These are phyloP conservation scores for Drosophila kepulauana DNA, from an alignment of 1,140 invertebrate species.

Conservation along the genomic window DNA sequence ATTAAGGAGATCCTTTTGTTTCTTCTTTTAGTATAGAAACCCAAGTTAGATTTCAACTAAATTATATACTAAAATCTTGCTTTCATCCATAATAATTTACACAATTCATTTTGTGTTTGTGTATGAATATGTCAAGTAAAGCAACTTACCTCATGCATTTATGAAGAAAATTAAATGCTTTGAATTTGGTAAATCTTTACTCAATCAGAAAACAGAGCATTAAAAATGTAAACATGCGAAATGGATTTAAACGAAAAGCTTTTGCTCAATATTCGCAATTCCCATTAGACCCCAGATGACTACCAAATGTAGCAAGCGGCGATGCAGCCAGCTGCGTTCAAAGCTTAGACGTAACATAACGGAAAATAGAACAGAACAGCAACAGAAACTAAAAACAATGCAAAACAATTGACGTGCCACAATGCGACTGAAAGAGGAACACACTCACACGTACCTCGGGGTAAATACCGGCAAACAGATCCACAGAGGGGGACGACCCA, in stretches of 20 bases:
- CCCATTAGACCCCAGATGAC: slow-evolving; percentile 29
- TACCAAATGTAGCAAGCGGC: slow-evolving; percentile 27
- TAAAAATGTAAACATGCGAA: slow-evolving; percentile 52
- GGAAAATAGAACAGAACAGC: slow-evolving; percentile 12
- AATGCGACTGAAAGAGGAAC: slow-evolving; percentile 40
- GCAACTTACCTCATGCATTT: too few relatives aligned
- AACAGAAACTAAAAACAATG: slow-evolving; percentile 32
- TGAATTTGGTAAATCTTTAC: too few relatives aligned
- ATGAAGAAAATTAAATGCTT: too few relatives aligned
- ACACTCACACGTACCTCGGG: slow-evolving; percentile 68
- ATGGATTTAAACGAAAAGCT: slow-evolving; percentile 13
- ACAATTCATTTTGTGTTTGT: too few relatives aligned
- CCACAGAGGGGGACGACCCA: not conserved
- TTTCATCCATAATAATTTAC: too few relatives aligned
- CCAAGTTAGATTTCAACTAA: too few relatives aligned
- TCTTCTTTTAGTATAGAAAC: too few relatives aligned
- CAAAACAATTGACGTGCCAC: slow-evolving; percentile 52
- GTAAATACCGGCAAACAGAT: slow-evolving; percentile 61
- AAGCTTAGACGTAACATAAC: not conserved
- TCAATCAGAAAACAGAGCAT: slow-evolving; percentile 22
- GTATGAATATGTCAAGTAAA: too few relatives aligned
- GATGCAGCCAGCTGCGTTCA: slow-evolving; percentile 51
- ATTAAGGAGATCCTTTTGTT: too few relatives aligned
- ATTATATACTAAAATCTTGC: not conserved
- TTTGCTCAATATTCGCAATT: slow-evolving; percentile 41